Percentiles rank a stretch among this genome's conserved stretches.
phyloP scores from a whole-genome alignment of 2,113 vertebrate genomes.

The Glaucomys volans region DNA sequence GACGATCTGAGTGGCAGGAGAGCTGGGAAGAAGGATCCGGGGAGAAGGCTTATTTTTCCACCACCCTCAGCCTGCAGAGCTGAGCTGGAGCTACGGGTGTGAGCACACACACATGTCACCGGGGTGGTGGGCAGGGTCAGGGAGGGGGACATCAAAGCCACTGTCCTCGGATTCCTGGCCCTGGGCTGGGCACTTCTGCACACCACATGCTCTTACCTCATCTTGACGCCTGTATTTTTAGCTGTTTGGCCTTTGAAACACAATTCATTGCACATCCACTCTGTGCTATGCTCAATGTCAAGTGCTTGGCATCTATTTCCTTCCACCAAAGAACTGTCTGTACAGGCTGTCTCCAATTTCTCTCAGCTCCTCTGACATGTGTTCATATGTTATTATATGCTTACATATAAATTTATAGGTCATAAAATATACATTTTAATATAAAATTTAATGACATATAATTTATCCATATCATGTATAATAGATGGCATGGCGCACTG shows the following conservation, averaged over 20 bases:
- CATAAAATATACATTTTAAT: background rate
- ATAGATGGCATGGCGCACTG: background rate
- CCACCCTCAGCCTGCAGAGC: background rate
- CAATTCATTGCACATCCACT: background rate
- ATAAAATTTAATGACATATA: background rate
- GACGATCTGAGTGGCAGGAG: background rate
- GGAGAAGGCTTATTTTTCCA: background rate
- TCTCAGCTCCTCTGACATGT: background rate
- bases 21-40: background rate
- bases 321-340: background rate
- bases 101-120: background rate
- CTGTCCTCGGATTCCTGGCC: background rate
- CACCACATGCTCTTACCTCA: background rate
- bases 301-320: background rate
- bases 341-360: background rate
- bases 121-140: background rate
- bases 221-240: background rate
- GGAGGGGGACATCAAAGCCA: background rate
- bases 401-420: background rate
- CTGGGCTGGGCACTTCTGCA: background rate
- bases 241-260: background rate
- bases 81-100: background rate
- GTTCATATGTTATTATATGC: background rate
- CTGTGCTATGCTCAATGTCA: background rate
- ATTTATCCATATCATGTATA: background rate